A percentile compares a stretch with the other conserved stretches of the same genome.
phyloP scores from a whole-genome alignment of 2,113 vertebrate species.

The Pao palembangensis region DNA sequence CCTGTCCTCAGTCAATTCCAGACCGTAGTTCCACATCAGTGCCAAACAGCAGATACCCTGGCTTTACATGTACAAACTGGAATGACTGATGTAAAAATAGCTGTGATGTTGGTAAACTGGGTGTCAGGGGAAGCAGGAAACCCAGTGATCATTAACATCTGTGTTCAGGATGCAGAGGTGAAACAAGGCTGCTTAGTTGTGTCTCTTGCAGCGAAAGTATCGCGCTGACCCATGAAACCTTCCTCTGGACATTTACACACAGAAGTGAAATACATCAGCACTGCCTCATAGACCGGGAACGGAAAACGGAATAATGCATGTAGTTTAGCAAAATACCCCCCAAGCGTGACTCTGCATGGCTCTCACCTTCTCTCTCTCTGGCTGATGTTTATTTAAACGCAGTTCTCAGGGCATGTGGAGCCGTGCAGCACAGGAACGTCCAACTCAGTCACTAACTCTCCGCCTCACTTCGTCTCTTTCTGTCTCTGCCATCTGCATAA shows the following conservation, averaged over 20 bases:
- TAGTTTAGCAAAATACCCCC: slow-evolving; percentile 14
- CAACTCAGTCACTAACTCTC: slow-evolving; percentile 16
- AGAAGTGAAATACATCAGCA: slow-evolving; percentile 15
- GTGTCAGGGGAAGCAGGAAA: no score
- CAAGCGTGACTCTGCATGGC: slow-evolving; percentile 28
- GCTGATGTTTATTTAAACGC: slow-evolving; percentile 62
- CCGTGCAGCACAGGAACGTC: slow-evolving; percentile 32
- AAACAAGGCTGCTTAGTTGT: no score
- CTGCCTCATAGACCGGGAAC: slow-evolving; percentile 7
- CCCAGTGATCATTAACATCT: no score
- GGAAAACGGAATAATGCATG: slow-evolving; percentile 47
- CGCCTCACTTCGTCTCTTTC: slow-evolving; percentile 26
- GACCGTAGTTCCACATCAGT: no score
- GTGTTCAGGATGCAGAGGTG: no score
- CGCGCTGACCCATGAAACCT: no score
- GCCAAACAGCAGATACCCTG: no score
- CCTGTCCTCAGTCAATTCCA: no score
- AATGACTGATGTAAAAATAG: no score
- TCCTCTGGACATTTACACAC: neutral
- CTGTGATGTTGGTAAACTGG: no score
- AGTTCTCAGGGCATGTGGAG: slow-evolving; percentile 14
- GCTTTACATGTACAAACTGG: no score
- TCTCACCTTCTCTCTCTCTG: slow-evolving; percentile 20
- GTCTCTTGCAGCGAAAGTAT: no score
- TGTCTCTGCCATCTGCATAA: slow-evolving; percentile 43